phyloP scores from a whole-genome alignment of 2,113 vertebrate species.

The Murina feae region DNA sequence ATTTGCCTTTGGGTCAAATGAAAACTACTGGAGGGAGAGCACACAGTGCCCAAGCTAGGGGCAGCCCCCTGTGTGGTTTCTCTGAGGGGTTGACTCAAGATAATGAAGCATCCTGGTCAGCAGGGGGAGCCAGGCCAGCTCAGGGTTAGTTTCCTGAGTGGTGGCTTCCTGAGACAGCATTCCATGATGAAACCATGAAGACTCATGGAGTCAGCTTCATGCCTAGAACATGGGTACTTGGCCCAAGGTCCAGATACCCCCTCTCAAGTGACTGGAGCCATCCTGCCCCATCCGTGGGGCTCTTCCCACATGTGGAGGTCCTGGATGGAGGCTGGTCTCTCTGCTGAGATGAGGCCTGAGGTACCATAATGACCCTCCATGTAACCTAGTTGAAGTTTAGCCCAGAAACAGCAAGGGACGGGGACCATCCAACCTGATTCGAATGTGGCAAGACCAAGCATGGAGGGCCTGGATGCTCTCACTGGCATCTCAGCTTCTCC shows the following conservation, averaged over 20 bases:
- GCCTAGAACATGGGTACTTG: background rate
- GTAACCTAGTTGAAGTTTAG: background rate
- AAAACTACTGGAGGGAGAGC: background rate
- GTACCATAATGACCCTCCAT: accelerated
- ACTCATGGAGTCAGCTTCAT: background rate
- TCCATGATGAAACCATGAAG: background rate
- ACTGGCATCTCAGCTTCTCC: background rate
- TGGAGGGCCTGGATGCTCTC: background rate
- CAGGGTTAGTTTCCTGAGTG: background rate
- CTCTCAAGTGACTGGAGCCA: background rate
- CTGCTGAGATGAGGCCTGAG: background rate
- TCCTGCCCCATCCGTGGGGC: background rate
- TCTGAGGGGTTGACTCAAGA: background rate
- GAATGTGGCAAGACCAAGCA: background rate
- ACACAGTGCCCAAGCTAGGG: background rate
- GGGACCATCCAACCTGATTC: background rate
- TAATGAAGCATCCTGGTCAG: background rate
- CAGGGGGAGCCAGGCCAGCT: background rate
- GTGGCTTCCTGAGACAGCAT: background rate
- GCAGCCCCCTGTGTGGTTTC: background rate
- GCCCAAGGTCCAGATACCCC: background rate
- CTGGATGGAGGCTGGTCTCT: background rate
- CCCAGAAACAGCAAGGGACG: background rate
- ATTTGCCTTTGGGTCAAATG: background rate
- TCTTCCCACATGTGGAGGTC: background rate